Conservation (phyloP, 2,113 vertebrate genomes). For the Pitta sordida region DNA sequence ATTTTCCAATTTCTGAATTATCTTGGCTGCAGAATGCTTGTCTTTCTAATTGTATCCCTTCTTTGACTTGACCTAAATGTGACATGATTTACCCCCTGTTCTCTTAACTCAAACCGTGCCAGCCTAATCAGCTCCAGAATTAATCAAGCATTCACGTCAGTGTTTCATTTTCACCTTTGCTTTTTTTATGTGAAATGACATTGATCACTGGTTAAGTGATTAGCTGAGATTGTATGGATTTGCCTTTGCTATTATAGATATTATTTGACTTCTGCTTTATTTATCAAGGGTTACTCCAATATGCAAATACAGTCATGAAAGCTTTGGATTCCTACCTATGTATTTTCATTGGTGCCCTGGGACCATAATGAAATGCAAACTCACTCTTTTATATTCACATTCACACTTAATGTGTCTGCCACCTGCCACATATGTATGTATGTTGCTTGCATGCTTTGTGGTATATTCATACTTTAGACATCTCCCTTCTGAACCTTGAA, state of each 20-base stretch:
- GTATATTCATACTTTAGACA: background rate
- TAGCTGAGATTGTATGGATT: background rate
- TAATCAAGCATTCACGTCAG: background rate
- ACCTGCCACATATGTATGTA: background rate
- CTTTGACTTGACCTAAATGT: slow-evolving; percentile 29
- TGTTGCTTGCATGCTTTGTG: background rate
- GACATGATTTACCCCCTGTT: slow-evolving; percentile 35
- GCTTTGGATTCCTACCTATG: background rate
- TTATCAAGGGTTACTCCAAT: background rate
- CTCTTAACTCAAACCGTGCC: slow-evolving; percentile 10
- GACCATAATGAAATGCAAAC: background rate
- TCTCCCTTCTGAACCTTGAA: background rate
- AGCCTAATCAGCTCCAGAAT: slow-evolving; percentile 14
- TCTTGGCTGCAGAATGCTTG: slow-evolving; percentile 19
- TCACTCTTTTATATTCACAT: background rate
- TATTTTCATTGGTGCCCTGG: background rate
- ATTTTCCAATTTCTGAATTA: slow-evolving; percentile 38
- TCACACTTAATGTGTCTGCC: background rate
- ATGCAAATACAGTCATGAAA: background rate
- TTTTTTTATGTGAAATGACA: slow-evolving; percentile 6
- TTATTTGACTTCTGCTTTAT: background rate
- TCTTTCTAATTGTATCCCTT: slow-evolving; percentile 47
- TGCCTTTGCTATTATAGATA: background rate
- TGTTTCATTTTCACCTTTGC: slow-evolving; percentile 27
- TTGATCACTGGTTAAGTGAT: background rate